These are phyloP conservation scores for Penaeus chinensis DNA, from an alignment of 1,140 invertebrate species.

Conservation along the genomic window DNA sequence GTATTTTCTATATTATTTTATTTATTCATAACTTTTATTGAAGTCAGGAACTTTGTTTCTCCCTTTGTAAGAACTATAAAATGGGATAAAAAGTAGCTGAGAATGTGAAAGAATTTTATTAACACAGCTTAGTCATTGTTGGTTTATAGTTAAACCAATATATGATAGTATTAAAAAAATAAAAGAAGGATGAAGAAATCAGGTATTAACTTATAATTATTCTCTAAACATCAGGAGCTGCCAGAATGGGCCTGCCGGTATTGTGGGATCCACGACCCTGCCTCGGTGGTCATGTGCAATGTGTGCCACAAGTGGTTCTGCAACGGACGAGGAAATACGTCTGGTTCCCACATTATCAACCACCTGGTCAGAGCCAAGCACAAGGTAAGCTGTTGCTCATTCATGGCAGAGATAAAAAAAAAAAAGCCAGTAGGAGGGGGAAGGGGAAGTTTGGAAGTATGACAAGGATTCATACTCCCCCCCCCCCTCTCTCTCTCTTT, in stretches of 20 bases:
- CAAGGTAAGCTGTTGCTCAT: slow-evolving; percentile 72
- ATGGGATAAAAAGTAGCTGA: no score
- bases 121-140: no score
- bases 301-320: slow-evolving; percentile 99
- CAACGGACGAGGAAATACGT: slow-evolving; percentile 97
- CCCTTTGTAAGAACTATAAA: neutral
- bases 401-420: neutral
- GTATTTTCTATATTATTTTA: neutral
- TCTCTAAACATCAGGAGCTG: slow-evolving; percentile 74
- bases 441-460: no score
- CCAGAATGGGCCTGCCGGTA: slow-evolving; percentile 97
- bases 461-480: no score
- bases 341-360: slow-evolving; percentile 98
- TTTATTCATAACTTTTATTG: neutral
- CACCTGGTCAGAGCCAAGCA: slow-evolving; percentile 98
- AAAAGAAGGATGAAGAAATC: no score
- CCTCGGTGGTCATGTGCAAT: slow-evolving; percentile 98
- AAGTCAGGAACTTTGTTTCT: neutral
- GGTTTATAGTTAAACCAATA: no score
- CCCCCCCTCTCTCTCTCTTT: no score
- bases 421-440: no score
- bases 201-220: no score
- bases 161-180: no score
- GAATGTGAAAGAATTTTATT: no score
- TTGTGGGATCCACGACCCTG: slow-evolving; percentile 98